Evolutionary conservation across 2,888 invertebrate genomes (phyloP), one percentile per base, ranked within the genome.

Genomic region (Drosophila pseudotalamancana): DNA sequence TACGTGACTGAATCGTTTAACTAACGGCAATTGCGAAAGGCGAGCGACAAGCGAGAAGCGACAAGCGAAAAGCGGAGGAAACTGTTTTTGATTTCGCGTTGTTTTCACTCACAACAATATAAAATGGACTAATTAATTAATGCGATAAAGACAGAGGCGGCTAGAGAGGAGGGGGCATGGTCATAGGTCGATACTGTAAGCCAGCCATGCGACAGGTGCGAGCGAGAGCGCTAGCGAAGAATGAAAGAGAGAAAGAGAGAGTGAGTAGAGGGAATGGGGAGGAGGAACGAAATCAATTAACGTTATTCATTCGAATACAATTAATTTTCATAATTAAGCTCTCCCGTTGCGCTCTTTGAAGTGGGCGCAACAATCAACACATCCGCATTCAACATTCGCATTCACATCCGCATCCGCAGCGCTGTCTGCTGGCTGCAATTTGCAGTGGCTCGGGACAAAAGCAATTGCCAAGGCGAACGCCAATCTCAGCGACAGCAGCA

Each of bases 301-400:
- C 67, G 70, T 73, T 82, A 76, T 79, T 70, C 70, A 82, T 78
- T 66, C 43, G 70, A 73, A 78, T 59, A 69, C 74, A 77, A 74
- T 78, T 72, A 78, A 79, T 79, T 78, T 70, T 73, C 76, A 78
- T 79, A 79, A 79, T 78, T 76, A 78, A 76, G 68, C 50, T 32
- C 19, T 34, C 34, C 39, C 50, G 37, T 29, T 11, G 31, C 21
- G 53, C 40, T 46, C 68, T 77, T 71, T 72, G 72, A 78, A 72
- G 78, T 74, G 74, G 19, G 43, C 63, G 32, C 63, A 53, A 57
- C 45, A 67, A 46, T 29, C 68, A 43, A n/a, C 29, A 39, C 32
- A 43, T 39, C 43, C 51, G 39, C 50, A 42, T 34, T 25, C n/a
- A 54, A 39, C 66, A 50, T 51, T 16, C 23, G 16, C 61, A 68